Conservation (phyloP, 2,888 invertebrate species). For the Tetheella fluctuosa region DNA sequence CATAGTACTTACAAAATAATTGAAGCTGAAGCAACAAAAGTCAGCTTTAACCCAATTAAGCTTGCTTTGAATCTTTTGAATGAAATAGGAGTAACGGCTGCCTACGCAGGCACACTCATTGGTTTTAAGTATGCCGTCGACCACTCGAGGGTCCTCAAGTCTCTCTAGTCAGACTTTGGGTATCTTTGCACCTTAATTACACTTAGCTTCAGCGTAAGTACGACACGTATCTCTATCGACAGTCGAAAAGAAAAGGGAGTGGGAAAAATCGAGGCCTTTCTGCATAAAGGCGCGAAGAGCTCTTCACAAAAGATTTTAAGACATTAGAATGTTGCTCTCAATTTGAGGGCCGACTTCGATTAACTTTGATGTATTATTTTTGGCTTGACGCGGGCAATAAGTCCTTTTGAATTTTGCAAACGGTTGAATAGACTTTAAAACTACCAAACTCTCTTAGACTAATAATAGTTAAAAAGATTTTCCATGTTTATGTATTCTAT, state of each 20-base stretch:
- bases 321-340: slow-evolving; percentile 55
- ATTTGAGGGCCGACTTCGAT: slow-evolving; percentile 48
- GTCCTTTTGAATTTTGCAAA: slow-evolving; percentile 13
- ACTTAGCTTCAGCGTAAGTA: slow-evolving; percentile 67
- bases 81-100: slow-evolving; percentile 64
- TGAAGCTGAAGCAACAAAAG: slow-evolving; percentile 35
- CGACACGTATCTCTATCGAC: slow-evolving; percentile 71
- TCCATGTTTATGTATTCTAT: no score
- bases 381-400: slow-evolving; percentile 26
- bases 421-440: not conserved
- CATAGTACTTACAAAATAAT: slow-evolving; percentile 33
- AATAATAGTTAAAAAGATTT: no score
- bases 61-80: slow-evolving; percentile 76
- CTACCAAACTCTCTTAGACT: no score
- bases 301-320: slow-evolving; percentile 55
- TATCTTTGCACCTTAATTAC: slow-evolving; percentile 84
- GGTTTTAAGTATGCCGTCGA: slow-evolving; percentile 73
- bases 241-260: slow-evolving; percentile 58
- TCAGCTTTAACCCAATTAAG: slow-evolving; percentile 68
- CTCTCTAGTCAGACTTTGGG: slow-evolving; percentile 75
- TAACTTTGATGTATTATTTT: slow-evolving; percentile 56
- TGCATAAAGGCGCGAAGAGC: slow-evolving; percentile 47
- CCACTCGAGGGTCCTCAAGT: slow-evolving; percentile 71
- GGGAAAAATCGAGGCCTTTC: slow-evolving; percentile 59
- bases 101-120: slow-evolving; percentile 73